Evolutionary conservation across 2,113 vertebrate species (phyloP).

Genomic region (Xiphophorus hellerii): DNA sequence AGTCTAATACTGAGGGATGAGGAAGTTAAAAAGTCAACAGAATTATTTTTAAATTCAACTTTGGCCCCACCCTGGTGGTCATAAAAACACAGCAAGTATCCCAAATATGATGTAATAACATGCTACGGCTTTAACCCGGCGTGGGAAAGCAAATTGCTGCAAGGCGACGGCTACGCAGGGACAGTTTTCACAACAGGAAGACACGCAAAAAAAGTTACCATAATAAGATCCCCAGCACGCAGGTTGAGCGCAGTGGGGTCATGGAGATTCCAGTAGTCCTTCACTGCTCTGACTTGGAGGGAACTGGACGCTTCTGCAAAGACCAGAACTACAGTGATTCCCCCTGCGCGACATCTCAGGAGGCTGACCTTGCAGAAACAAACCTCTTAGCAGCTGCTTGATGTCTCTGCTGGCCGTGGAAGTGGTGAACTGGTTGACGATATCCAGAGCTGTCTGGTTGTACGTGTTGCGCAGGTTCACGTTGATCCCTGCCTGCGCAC

Average conservation of each 20-base stretch:
- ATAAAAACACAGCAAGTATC: not conserved
- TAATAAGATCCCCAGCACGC: constrained; percentile 91
- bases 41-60: not conserved
- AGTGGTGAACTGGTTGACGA: constrained; percentile 98
- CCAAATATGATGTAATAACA: not conserved
- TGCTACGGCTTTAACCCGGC: not conserved
- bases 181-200: not conserved
- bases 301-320: constrained; percentile 90
- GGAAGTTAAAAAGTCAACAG: not conserved
- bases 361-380: constrained; percentile 18
- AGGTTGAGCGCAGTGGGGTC: constrained; percentile 95
- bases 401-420: constrained; percentile 96
- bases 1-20: not conserved
- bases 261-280: constrained; percentile 97
- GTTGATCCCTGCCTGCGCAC: constrained; percentile 86
- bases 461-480: constrained; percentile 96
- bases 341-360: not conserved
- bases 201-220: constrained; percentile 72
- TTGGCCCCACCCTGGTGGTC: not conserved
- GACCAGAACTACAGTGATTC: not conserved
- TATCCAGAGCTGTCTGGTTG: constrained; percentile 96
- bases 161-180: not conserved
- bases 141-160: not conserved
- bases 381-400: constrained; percentile 94
- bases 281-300: constrained; percentile 93